Evolutionary conservation across 2,113 vertebrate genomes (phyloP).

Genomic region (Micronycteris hirsuta): DNA sequence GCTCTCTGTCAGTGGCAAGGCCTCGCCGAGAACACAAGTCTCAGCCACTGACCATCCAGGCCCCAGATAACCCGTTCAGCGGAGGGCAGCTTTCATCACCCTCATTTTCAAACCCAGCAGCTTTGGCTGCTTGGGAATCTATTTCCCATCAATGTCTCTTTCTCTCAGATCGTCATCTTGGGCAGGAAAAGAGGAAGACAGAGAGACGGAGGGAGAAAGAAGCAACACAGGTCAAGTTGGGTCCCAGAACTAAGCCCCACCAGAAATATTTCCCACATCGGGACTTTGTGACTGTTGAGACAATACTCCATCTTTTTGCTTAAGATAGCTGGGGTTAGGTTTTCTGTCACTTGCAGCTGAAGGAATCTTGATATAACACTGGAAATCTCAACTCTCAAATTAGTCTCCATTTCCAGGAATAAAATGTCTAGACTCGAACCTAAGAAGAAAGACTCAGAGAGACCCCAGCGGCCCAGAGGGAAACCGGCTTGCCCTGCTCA

Average conservation of each 20-base stretch:
- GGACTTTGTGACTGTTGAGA: background rate
- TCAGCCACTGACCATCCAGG: conserved; percentile 60
- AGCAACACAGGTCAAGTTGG: background rate
- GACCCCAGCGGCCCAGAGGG: background rate
- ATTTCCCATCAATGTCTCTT: conserved; percentile 80
- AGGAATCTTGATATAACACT: background rate
- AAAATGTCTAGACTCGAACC: background rate
- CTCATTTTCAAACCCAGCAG: conserved; percentile 82
- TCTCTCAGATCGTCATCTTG: conserved; percentile 11
- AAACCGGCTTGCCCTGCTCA: background rate
- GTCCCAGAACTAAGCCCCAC: background rate
- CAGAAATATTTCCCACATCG: background rate
- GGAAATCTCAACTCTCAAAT: background rate
- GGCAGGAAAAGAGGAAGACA: background rate
- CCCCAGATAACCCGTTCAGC: conserved; percentile 62
- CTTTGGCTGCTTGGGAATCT: conserved; percentile 81
- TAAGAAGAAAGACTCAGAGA: background rate
- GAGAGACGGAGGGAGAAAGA: background rate
- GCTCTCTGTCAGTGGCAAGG: background rate
- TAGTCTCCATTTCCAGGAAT: background rate
- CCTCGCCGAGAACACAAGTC: conserved; percentile 43
- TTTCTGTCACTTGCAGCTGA: background rate
- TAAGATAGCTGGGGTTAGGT: background rate
- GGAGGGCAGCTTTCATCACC: conserved; percentile 68
- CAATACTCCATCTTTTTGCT: background rate